Percentiles rank a stretch among this genome's conserved stretches.
phyloP scores from a whole-genome alignment of 1,140 invertebrate species.

The Caenorhabditis tropicalis region DNA sequence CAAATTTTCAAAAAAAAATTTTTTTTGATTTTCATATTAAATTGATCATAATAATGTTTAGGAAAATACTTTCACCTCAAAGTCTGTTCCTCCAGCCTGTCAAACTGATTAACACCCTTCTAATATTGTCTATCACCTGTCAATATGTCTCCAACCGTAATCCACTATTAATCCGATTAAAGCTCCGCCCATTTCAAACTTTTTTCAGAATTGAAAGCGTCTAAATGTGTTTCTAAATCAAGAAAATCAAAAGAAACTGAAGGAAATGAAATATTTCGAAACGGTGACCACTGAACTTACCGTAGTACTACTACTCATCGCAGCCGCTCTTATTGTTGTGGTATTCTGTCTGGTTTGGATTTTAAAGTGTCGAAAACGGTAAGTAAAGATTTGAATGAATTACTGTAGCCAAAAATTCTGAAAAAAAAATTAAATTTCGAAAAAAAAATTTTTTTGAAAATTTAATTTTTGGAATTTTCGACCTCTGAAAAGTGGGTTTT shows the following conservation, averaged over 20 bases:
- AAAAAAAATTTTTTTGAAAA: neutral
- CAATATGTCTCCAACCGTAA: neutral
- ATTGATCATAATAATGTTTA: too few relatives aligned
- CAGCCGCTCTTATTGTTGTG: neutral
- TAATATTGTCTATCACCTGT: neutral
- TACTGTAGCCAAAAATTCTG: neutral
- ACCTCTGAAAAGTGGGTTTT: too few relatives aligned
- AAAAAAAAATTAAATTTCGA: neutral
- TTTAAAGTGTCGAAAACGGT: neutral
- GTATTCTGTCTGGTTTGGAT: constrained; percentile 27
- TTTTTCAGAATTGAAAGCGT: too few relatives aligned
- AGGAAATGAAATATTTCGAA: neutral
- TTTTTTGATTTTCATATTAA: neutral
- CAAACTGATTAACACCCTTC: neutral
- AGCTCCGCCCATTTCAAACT: neutral
- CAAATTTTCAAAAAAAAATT: neutral
- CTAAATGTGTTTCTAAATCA: too few relatives aligned
- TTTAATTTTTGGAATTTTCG: neutral
- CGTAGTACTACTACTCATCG: neutral
- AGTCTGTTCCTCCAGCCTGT: too few relatives aligned
- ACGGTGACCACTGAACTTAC: neutral
- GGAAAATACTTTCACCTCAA: neutral
- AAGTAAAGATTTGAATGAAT: neutral
- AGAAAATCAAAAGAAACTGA: too few relatives aligned
- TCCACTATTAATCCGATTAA: neutral